A percentile compares a stretch with the other conserved stretches of the same genome.
Conservation (phyloP, 1,140 invertebrate genomes). For the Orussus abietinus region DNA sequence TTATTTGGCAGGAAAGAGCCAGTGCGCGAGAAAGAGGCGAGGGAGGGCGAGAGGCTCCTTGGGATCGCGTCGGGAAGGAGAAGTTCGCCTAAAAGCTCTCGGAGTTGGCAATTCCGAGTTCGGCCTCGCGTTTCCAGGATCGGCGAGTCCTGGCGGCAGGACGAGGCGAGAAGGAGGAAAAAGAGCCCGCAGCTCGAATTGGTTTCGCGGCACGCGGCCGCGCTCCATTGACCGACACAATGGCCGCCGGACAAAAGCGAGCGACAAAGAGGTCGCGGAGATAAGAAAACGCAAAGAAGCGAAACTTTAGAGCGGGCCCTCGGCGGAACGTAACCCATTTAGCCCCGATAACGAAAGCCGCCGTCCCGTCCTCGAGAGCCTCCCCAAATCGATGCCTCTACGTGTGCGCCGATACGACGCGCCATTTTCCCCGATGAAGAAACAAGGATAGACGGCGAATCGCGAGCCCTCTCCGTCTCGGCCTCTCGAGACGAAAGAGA, state of each 20-base stretch:
- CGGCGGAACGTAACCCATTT: slow-evolving; percentile 31
- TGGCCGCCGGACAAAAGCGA: slow-evolving; percentile 20
- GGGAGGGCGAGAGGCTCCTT: no score
- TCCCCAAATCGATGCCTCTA: slow-evolving; percentile 10
- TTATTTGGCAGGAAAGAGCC: no score
- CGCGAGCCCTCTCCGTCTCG: background rate
- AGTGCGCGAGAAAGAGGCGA: no score
- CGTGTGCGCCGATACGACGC: background rate
- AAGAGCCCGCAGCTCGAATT: slow-evolving; percentile 4
- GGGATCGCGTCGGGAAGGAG: no score
- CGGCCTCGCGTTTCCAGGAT: no score
- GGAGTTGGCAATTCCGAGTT: no score
- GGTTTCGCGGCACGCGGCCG: slow-evolving; percentile 4
- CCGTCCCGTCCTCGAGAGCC: no score
- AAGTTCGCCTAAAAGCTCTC: no score
- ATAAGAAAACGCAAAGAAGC: slow-evolving; percentile 27
- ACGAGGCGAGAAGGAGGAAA: no score
- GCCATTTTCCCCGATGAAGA: no score
- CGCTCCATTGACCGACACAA: slow-evolving; percentile 19
- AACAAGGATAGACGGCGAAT: no score
- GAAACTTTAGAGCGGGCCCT: slow-evolving; percentile 18
- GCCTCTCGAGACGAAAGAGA: background rate
- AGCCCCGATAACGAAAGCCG: slow-evolving; percentile 33
- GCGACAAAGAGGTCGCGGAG: slow-evolving; percentile 21
- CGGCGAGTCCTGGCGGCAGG: no score